Evolutionary conservation across 2,797 vertebrate species (phyloP).

Genomic region (Centroberyx gerrardi): DNA sequence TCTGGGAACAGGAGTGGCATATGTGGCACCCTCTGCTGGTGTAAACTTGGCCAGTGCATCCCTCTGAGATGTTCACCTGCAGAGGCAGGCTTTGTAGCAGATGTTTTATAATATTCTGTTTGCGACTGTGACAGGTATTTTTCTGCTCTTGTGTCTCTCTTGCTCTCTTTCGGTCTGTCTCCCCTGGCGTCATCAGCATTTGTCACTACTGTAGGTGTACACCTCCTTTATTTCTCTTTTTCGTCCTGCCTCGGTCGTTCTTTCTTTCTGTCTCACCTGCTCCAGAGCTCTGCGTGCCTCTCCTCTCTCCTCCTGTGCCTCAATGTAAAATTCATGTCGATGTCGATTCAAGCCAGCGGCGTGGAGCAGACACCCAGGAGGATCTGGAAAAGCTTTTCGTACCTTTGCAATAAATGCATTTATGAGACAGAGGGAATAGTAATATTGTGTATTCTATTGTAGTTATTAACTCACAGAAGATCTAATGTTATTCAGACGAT

Average conservation of each 20-base stretch:
- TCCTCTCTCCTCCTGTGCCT: constrained; percentile 38
- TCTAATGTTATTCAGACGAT: constrained; percentile 21
- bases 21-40: constrained; percentile 67
- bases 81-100: constrained; percentile 31
- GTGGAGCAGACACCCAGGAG: constrained; percentile 40
- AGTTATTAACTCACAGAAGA: constrained; percentile 1
- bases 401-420: constrained; percentile 50
- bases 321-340: constrained; percentile 70
- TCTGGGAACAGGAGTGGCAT: constrained; percentile 50
- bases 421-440: constrained; percentile 32
- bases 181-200: constrained; percentile 40
- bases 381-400: constrained; percentile 53
- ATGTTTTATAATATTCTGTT: constrained; percentile 16
- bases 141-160: constrained; percentile 10
- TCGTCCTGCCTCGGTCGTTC: not conserved
- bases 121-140: constrained; percentile 36
- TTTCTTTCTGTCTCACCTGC: constrained; percentile 13
- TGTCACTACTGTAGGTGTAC: not conserved
- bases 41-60: constrained; percentile 40
- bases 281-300: constrained; percentile 3
- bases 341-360: constrained; percentile 40
- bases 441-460: constrained; percentile 31
- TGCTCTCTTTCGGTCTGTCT: constrained; percentile 37
- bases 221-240: constrained; percentile 25
- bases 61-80: constrained; percentile 49